Percentiles rank a stretch among this genome's conserved stretches.
These are phyloP conservation scores for Acestrorhynchus altus DNA, from an alignment of 2,797 vertebrate genomes.

Conservation along the genomic window DNA sequence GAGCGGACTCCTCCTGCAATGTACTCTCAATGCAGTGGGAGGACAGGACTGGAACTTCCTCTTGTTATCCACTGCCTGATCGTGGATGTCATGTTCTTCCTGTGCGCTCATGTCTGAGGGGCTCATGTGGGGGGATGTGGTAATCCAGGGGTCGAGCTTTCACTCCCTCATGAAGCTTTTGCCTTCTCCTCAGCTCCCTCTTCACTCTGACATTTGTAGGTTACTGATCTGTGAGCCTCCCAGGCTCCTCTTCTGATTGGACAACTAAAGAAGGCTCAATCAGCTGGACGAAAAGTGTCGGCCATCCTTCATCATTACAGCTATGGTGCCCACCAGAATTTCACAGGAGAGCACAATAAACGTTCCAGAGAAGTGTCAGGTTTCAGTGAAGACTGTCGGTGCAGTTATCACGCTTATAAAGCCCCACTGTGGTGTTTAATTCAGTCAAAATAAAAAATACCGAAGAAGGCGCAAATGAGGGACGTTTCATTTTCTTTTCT, in stretches of 20 bases:
- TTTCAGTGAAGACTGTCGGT: neutral
- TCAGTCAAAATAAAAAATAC: too few species aligned
- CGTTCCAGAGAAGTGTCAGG: neutral
- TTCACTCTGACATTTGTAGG: slow-evolving; percentile 46
- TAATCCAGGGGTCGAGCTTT: neutral
- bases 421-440: too few species aligned
- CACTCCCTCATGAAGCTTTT: neutral
- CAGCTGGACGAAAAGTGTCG: neutral
- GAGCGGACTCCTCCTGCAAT: slow-evolving; percentile 81
- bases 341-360: neutral
- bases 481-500: too few species aligned
- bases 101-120: slow-evolving; percentile 77
- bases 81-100: slow-evolving; percentile 77
- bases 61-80: slow-evolving; percentile 81
- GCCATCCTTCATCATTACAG: neutral
- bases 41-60: slow-evolving; percentile 84
- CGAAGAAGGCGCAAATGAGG: too few species aligned
- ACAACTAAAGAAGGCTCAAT: slow-evolving; percentile 12
- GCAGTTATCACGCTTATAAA: too few species aligned
- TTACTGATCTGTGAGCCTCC: slow-evolving; percentile 52
- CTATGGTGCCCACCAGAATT: neutral
- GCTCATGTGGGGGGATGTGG: slow-evolving; percentile 32
- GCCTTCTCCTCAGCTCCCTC: slow-evolving; percentile 10
- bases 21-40: slow-evolving; percentile 90
- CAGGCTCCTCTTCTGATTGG: slow-evolving; percentile 57